Evolutionary conservation across 1,140 invertebrate species (phyloP), one percentile per base, ranked within the genome.

Genomic region (Chrysoperla carnea): DNA sequence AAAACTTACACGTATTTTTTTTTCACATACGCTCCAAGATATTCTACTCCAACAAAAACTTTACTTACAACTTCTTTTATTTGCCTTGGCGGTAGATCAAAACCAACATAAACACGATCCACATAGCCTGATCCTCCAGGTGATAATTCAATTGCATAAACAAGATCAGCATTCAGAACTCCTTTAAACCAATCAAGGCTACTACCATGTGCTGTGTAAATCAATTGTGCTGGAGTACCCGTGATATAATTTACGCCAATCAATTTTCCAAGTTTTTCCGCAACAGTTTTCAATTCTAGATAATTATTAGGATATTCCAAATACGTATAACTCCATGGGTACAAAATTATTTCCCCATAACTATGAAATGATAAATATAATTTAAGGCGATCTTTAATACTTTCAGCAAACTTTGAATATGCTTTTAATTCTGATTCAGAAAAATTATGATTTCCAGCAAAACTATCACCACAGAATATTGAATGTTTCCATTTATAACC

Each of bases 141-240:
- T 1, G 83, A 68, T 46, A 91, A 62, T 55, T 91, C 84, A 9
- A 88, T 64, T 2, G 82, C 77, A 52, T 81, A 91, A 1, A 78
- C 67, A 42, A 84, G 81, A 45, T 79, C 76, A 3, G 82, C 65
- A 12, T 69, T 69, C 1, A 66, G 57, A 0, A 62, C 66, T 0
- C 71, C 75, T 48, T 72, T 77, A 0, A 75, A 76, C 57, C 72
- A 84, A 50, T 84, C 81, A 50, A 79, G 72, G 42, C 75, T 76
- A 2, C 72, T 73, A 2, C 79, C 79, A 31, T 76, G 68, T 8
- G 75, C 75, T 0, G 68, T 61, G 42, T 75, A 70, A 4, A 80
- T 54, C 2, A 73, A 62, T 37, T 65, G 63, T 4, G 75, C 72
- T 4, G 75, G 73, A 47, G 69, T 75, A 38, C 76, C 76, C 14